Base-by-base conservation (phyloP, 2,888 invertebrate genomes). In the Falcaria lacertinaria region DNA sequence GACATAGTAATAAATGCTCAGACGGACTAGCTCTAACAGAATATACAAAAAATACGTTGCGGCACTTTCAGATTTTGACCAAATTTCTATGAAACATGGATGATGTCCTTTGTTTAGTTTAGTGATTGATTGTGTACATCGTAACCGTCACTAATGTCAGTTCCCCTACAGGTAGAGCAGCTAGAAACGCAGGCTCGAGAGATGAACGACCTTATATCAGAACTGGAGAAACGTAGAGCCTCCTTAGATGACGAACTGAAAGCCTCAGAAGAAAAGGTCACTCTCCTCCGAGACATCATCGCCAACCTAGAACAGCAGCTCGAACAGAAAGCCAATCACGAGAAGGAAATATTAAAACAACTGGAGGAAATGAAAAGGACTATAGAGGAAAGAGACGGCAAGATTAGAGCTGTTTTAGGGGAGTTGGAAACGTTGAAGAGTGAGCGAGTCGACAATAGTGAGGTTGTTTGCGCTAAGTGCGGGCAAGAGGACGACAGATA, bases 141-240 rank as follows among this genome's bases (percentile, higher is more conserved):
- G n/a, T n/a, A n/a, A n/a, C n/a, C n/a, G n/a, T n/a, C n/a, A n/a
- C n/a, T n/a, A n/a, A n/a, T n/a, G n/a, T n/a, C n/a, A n/a, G 3
- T 28, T 11, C 3, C 28, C 11, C 49, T 50, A 37, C 59, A 96
- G 97, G 94, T 95, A 41, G 95, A 96, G 68, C 93, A 93, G 42
- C 80, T 96, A 52, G 96, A 95, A 79, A 85, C 91, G 1, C 95
- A 97, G 78, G 87, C 95, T 37, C 91, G 93, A 22, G 94, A 95
- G 47, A 91, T 94, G 80, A 91, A 91, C 37, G 87, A 91, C 51
- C 81, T 91, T 40, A 90, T 94, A 49, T 71, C 82, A 1, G 93
- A 93, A 6, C 77, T 92, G 1, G 92, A 93, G 57, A 74, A 88
- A 0, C 91, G 92, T 48, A 92, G 92, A 55, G 90, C 91, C 1